These are phyloP conservation scores for Diplodus sargus DNA, from an alignment of 2,797 vertebrate genomes.

Conservation along the genomic window DNA sequence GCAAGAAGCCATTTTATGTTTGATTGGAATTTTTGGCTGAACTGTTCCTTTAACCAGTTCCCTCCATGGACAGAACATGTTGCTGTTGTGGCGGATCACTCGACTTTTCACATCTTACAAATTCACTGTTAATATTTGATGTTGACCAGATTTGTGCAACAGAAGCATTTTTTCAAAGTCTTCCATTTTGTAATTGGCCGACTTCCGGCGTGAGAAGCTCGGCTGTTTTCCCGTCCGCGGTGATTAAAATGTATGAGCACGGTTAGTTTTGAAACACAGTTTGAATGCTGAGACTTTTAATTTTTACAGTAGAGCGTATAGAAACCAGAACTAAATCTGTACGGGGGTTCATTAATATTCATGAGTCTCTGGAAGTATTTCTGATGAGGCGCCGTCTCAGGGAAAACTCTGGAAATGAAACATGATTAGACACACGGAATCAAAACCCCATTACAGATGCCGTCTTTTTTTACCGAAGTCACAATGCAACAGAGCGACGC, in stretches of 20 bases:
- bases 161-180: slow-evolving; percentile 44
- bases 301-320: slow-evolving; percentile 8
- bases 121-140: slow-evolving; percentile 64
- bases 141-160: slow-evolving; percentile 40
- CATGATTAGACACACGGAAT: slow-evolving; percentile 51
- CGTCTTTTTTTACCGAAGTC: slow-evolving; percentile 44
- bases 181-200: slow-evolving; percentile 9
- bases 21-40: too few relatives aligned
- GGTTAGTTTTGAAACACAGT: slow-evolving; percentile 32
- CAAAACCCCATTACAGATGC: slow-evolving; percentile 52
- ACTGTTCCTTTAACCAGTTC: too few relatives aligned
- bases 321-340: slow-evolving; percentile 44
- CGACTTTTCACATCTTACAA: slow-evolving; percentile 25
- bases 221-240: slow-evolving; percentile 18
- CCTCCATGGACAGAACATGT: not conserved
- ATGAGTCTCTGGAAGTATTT: slow-evolving; percentile 36
- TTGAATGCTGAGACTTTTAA: slow-evolving; percentile 21
- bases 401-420: slow-evolving; percentile 53
- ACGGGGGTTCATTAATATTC: slow-evolving; percentile 63
- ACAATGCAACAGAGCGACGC: slow-evolving; percentile 13
- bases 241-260: slow-evolving; percentile 57
- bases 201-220: slow-evolving; percentile 13
- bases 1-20: too few relatives aligned
- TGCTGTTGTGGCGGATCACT: slow-evolving; percentile 32
- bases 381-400: slow-evolving; percentile 50